Evolutionary conservation across 2,113 vertebrate genomes (phyloP).

Genomic region (Saguinus midas): DNA sequence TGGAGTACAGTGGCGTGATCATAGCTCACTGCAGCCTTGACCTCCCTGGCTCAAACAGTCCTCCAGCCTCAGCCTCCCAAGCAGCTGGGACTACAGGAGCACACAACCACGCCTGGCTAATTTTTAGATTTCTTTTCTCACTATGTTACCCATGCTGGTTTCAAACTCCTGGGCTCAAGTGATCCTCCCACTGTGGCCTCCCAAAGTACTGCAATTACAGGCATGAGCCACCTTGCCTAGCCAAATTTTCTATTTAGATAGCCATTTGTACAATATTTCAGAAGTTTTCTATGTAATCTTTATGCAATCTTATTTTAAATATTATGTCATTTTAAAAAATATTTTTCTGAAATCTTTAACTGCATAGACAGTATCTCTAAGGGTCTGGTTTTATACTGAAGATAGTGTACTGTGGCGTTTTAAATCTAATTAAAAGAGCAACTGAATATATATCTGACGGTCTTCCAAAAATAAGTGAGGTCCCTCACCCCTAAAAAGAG

Average conservation of each 20-base stretch:
- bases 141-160: too few species aligned
- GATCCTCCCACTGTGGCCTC: too few species aligned
- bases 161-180: too few species aligned
- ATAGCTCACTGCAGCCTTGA: too few species aligned
- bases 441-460: neutral
- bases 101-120: too few species aligned
- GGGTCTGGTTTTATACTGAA: conserved; percentile 3
- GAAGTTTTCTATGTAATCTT: neutral
- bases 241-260: neutral
- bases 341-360: neutral
- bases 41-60: too few species aligned
- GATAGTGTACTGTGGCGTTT: neutral
- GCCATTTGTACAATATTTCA: neutral
- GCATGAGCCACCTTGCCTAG: too few species aligned
- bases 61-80: too few species aligned
- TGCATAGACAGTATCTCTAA: neutral
- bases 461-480: neutral
- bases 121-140: too few species aligned
- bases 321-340: neutral
- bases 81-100: too few species aligned
- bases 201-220: too few species aligned
- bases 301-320: neutral
- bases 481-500: neutral
- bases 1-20: too few species aligned
- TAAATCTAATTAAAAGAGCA: conserved; percentile 38